Evolutionary conservation across 2,888 invertebrate species (phyloP).

Genomic region (Charanyca ferruginea): DNA sequence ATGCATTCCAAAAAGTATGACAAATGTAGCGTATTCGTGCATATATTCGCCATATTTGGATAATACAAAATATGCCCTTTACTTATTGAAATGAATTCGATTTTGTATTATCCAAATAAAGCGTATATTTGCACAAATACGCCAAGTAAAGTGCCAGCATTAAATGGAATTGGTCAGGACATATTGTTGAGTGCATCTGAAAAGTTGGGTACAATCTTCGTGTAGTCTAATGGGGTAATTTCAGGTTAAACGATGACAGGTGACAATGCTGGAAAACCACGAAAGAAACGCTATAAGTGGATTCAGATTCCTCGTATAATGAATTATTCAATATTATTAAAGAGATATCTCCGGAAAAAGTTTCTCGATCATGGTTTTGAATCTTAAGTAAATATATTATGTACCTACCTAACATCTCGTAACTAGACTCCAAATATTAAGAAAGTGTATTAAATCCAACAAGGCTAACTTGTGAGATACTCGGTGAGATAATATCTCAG

Average conservation of each 20-base stretch:
- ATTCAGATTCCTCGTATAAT: too few species aligned
- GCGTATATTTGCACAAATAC: too few species aligned
- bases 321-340: too few species aligned
- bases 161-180: neutral
- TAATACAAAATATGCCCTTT: too few species aligned
- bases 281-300: too few species aligned
- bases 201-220: constrained; percentile 14
- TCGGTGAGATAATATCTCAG: neutral
- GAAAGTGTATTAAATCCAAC: constrained; percentile 2
- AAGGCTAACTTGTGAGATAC: neutral
- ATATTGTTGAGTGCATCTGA: constrained; percentile 27
- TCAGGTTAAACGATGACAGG: neutral
- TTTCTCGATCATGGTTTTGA: neutral
- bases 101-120: too few species aligned
- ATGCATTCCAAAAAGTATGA: too few species aligned
- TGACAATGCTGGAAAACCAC: too few species aligned
- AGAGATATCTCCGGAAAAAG: neutral
- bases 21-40: too few species aligned
- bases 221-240: neutral
- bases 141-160: too few species aligned
- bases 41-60: too few species aligned
- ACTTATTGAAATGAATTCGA: too few species aligned
- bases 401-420: neutral
- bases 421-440: neutral
- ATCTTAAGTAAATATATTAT: neutral